phyloP scores from a whole-genome alignment of 2,113 vertebrate genomes.

The Rhabdornis inornatus region DNA sequence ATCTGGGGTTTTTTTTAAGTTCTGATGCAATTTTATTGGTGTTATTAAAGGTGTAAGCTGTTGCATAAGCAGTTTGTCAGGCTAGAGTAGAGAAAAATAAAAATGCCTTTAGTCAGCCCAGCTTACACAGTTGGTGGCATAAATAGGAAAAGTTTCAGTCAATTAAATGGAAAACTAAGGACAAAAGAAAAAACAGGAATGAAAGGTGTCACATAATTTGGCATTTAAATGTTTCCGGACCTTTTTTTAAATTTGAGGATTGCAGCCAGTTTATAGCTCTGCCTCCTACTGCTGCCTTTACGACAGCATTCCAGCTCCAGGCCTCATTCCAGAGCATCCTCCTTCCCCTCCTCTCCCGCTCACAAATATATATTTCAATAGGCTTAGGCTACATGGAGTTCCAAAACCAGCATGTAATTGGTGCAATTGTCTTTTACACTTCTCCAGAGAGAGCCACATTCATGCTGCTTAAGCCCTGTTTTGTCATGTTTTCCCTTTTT shows the following conservation, averaged over 20 bases:
- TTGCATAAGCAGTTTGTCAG: background rate
- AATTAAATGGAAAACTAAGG: background rate
- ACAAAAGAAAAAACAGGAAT: background rate
- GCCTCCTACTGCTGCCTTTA: conserved; percentile 30
- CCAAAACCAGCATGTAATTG: conserved; percentile 44
- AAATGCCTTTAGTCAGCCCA: background rate
- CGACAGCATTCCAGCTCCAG: conserved; percentile 38
- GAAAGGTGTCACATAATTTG: conserved; percentile 22
- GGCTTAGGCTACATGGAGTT: conserved; percentile 24
- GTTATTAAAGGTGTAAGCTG: background rate
- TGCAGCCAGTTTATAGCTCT: background rate
- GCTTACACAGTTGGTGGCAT: background rate
- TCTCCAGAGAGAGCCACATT: background rate
- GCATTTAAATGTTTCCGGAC: background rate
- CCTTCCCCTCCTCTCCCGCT: conserved; percentile 7
- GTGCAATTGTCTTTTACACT: conserved; percentile 39
- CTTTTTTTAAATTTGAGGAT: background rate
- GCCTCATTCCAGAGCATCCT: conserved; percentile 40
- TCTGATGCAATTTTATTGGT: background rate
- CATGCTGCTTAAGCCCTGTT: background rate
- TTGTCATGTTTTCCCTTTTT: background rate
- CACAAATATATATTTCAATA: conserved; percentile 61
- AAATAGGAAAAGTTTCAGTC: background rate
- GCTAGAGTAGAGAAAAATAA: background rate
- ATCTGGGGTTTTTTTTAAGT: fast-evolving